Base-by-base conservation (phyloP, 2,888 invertebrate species). In the Congeria kusceri region DNA sequence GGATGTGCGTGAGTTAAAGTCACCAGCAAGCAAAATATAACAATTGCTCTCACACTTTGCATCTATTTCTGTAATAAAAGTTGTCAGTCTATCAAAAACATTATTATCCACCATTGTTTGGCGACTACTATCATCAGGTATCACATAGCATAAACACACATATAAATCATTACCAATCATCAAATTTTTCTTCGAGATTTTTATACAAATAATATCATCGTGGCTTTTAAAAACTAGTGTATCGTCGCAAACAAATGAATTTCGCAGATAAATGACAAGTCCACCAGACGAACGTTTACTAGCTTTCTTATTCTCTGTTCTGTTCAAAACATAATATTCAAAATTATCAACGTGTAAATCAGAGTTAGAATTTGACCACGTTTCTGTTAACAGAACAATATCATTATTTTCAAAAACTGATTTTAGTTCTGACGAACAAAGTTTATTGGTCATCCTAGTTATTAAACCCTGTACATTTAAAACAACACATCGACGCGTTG, bases 101-200 rank as follows among this genome's bases (percentile, higher is more conserved):
- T 65, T 64, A 5, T 32, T n/a, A 27, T 64, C 65, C 11, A 65
- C 18, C 20, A 72, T 25, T 3, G 27, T 47, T 59, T 72, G 72
- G 27, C 72, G 57, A n/a, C 58, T 65, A 18, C 72, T 72, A 27
- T 57, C 46, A 13, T 72, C 64, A 20, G 72, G 72, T 32, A 72
- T 59, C 9, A 72, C 65, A 28, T 72, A 72, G n/a, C 64, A 64
- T 29, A 69, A 61, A 57, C 71, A 71, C 23, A 71, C n/a, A 64
- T 39, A 71, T 28, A 71, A 44, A 47, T 71, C 71, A 39, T 57
- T 57, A 7, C 32, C 25, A 15, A 56, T 46, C n/a, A 56, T 23
- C n/a, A 63, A 49, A 15, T 9, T 39, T 11, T 39, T 15, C 9
- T 39, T 39, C 15, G 39, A 39, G 39, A 39, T 39, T 39, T 39